Base-by-base conservation (phyloP, 2,797 vertebrate genomes). In the Anabas testudineus region DNA sequence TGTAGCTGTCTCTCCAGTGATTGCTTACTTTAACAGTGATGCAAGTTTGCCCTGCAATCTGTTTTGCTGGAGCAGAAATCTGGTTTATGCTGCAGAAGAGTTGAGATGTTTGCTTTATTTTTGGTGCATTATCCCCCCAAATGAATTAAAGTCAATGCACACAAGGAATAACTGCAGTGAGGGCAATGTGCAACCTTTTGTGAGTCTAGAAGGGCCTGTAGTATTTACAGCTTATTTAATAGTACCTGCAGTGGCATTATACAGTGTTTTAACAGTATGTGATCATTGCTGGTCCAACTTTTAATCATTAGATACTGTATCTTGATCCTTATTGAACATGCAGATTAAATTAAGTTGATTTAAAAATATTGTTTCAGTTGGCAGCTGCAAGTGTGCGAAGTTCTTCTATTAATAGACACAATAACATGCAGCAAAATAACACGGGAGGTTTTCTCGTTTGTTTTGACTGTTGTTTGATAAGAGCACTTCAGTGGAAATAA, bases 401-500 rank as follows among this genome's bases (percentile, higher is more conserved):
- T 14, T 46, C n/a, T 34, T 53, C 30, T 42, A 54, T 46, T 69
- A 67, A 52, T 65, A 15, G 42, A 45, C 53, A 24, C 10, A 28
- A 47, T 15, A 22, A 48, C 21, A 52, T 14, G 24, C 57, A 45
- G 21, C 13, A 55, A 39, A 71, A 57, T 28, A 47, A 67, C 52
- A 22, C 13, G 28, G 37, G 16, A 74, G 66, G 21, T 5, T 72
- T 64, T 72, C n/a, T 65, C 54, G 26, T 67, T 71, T 58, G 55
- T 57, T 75, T 51, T 58, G 10, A 54, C 28, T 55, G 67, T 51
- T 51, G n/a, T 53, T 49, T 78, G 57, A 80, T 72, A 48, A 47
- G 60, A 47, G 21, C 78, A 76, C 54, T 54, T 75, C 43, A 62
- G 43, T 56, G 42, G 41, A 56, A 80, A 77, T 70, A 52, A 51